Conservation (phyloP, 2,113 vertebrate species). For the Chionis minor region DNA sequence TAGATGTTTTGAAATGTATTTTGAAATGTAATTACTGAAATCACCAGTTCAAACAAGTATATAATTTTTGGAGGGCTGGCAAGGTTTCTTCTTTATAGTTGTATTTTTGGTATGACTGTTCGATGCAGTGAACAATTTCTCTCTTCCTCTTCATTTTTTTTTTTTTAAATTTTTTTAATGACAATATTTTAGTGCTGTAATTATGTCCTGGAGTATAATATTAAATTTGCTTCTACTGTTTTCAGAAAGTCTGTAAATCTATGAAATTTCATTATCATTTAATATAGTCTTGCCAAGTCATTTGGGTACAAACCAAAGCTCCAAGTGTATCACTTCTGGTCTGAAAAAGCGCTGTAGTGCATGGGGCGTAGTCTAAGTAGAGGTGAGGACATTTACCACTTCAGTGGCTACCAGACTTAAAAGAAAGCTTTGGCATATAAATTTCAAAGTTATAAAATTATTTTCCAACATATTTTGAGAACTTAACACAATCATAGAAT, state of each 20-base stretch:
- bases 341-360: not conserved
- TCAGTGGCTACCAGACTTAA: not conserved
- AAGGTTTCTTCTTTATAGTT: not conserved
- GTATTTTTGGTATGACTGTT: not conserved
- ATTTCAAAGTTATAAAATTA: not conserved
- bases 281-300: not conserved
- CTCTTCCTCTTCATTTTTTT: not conserved
- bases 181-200: not conserved
- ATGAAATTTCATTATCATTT: slow-evolving; percentile 40
- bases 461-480: not conserved
- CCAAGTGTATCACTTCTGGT: not conserved
- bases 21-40: not conserved
- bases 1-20: not conserved
- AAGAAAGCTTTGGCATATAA: not conserved
- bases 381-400: not conserved
- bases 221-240: slow-evolving; percentile 27
- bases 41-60: not conserved
- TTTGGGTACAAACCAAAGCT: not conserved
- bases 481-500: not conserved
- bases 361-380: not conserved
- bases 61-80: not conserved
- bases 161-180: not conserved
- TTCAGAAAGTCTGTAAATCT: slow-evolving; percentile 10
- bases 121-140: not conserved
- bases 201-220: not conserved